Evolutionary conservation across 2,888 invertebrate species (phyloP), one percentile per base, ranked within the genome.

Genomic region (Lymantria monacha): DNA sequence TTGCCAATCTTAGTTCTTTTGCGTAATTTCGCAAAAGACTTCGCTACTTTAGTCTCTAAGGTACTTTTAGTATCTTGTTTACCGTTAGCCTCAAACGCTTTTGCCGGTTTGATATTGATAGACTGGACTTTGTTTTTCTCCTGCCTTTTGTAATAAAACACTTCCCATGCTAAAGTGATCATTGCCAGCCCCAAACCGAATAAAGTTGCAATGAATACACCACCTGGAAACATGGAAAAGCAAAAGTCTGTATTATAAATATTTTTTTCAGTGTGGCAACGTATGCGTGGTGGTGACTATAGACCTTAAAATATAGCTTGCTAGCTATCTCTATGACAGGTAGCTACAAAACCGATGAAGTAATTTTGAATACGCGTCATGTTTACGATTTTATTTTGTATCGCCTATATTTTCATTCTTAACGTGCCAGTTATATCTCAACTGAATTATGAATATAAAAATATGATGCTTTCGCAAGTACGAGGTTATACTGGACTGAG

Each of bases 141-240:
- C 65, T 93, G 93, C 0, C 92, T 79, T 54, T 93, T 93, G 75
- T 96, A 96, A 70, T 96, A 97, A 53, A 96, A 89, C 0, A 97
- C 95, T 82, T 97, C 97, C 68, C 94, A 94, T 0, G 94, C 95
- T 13, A 98, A 81, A 0, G 97, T 97, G 0, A 97, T 78, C 95
- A 97, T 96, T 0, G 97, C 97, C 47, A 97, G 74, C 0, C 95
- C 95, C 3, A 97, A 81, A 0, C 97, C 97, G 74, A 96, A 96
- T 0, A 97, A 85, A 0, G 97, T 97, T 0, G 97, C 97, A 61
- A 97, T 97, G 74, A 97, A 97, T 0, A 97, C 97, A 0, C 97
- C 97, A 46, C 96, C 96, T 96, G 77, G 76, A 81, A 46, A 42
- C 5, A 5, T 8, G 12, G 42, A 42, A 30, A 42, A 1, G n/a